Evolutionary conservation across 2,888 invertebrate genomes (phyloP), one percentile per base, ranked within the genome.

Genomic region (Drosophila greeni): DNA sequence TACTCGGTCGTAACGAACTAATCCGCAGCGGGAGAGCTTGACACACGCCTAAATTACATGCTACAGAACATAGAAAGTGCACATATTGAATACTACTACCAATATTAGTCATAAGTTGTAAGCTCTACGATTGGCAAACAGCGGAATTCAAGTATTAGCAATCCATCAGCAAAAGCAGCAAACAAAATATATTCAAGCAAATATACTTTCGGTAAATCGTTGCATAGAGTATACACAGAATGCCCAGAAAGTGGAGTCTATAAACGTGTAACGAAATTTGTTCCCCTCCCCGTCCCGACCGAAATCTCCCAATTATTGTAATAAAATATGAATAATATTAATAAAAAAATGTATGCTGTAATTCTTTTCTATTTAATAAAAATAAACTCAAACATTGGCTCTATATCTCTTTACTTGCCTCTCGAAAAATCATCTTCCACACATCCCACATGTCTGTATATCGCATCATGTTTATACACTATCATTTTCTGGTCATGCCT

Each of bases 1-100:
- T 88, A 88, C 81, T 88, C 88, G 66, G 87, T 88, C 61, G 79
- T 86, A 73, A 83, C 87, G 74, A 82, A 82, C 75, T 82, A 81
- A 53, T 53, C 74, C 83, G 73, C 51, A 48, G 51, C 40, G 45
- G 66, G 40, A 55, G 66, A 33, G 61, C 33, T 49, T 59, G 24
- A 61, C 48, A 45, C 14, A 39, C 24, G 59, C 23, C 37, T 39
- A 72, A 16, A 60, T 54, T 31, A 66, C 57, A 53, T 70, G 51
- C 60, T 67, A 54, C 72, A 60, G 59, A 51, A 58, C 60, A 67
- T 52, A 69, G 36, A 62, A 66, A 68, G 73, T 67, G 68, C 65
- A 64, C 55, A 68, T 66, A 55, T 62, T 65, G 51, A 71, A 55
- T 64, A 57, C 47, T 56, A 57, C 52, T 52, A 57, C 52, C 61